Conservation (phyloP, 2,113 vertebrate species). For the Cromileptes altivelis region DNA sequence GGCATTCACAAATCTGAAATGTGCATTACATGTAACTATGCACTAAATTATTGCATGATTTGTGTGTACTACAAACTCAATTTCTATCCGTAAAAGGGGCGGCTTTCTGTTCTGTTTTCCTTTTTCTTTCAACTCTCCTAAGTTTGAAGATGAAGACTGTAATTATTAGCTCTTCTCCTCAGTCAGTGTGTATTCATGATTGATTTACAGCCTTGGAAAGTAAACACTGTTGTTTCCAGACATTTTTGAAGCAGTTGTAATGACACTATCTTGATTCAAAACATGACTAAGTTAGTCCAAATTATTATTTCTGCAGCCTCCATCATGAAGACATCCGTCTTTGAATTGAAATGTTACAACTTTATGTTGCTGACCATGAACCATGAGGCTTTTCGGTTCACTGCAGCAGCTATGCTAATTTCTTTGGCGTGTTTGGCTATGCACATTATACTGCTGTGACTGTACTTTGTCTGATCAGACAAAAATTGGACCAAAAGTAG, state of each 20-base stretch:
- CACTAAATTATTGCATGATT: conserved; percentile 1
- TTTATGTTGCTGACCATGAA: not conserved
- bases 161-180: not conserved
- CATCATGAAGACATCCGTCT: not conserved
- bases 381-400: not conserved
- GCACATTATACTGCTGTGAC: conserved; percentile 27
- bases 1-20: conserved; percentile 24
- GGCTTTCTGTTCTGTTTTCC: not conserved
- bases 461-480: conserved; percentile 34
- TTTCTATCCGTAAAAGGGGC: not conserved
- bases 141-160: not conserved
- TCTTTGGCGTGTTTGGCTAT: conserved; percentile 21
- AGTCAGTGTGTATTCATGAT: not conserved
- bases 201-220: not conserved
- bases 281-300: not conserved
- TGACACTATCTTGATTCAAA: not conserved
- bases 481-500: conserved; percentile 2
- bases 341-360: conserved; percentile 11
- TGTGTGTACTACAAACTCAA: not conserved
- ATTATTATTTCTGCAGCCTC: not conserved
- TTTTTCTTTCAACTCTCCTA: not conserved
- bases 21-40: not conserved
- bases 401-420: conserved; percentile 32
- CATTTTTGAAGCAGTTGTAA: not conserved
- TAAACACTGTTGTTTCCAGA: not conserved